Evolutionary conservation across 2,888 invertebrate species (phyloP), one percentile per base, ranked within the genome.

Genomic region (Nyleta sp.): DNA sequence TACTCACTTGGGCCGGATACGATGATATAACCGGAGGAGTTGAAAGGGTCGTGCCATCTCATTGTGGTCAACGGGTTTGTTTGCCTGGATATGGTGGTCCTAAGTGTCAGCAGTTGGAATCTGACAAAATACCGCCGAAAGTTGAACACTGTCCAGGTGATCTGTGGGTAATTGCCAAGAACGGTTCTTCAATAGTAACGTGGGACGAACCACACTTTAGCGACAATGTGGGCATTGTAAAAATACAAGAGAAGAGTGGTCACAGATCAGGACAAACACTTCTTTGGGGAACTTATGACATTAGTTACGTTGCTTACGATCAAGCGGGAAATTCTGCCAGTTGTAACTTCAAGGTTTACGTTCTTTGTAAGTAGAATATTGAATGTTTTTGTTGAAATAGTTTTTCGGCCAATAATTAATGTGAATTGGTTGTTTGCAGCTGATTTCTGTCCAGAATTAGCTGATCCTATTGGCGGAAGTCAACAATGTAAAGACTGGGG

Each of bases 401-500:
- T n/a, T 35, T 35, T 35, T n/a, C n/a, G n/a, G 10, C 38, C n/a
- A n/a, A 13, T n/a, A 13, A 38, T 38, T 11, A 28, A 28, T 6
- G n/a, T 40, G 42, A 17, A 18, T 42, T 42, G 17, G 3, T 7
- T 17, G 6, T 42, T 17, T 92, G 22, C 88, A 95, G 97, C 96
- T 81, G 97, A 98, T 89, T 98, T 98, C 91, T 99, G 99, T 88
- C 97, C 97, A 20, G 94, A 95, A 78, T 91, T 98, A 81, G 92
- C 95, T 18, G 97, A 98, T 91, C 99, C 99, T 0, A 93, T 97
- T 18, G 97, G 98, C 62, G 99, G 99, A 46, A 93, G 94, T 28
- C 98, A 98, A 91, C 95, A 95, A 5, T 98, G 98, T 90, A 97
- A 97, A 84, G 96, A 97, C 87, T 98, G 98, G 98, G 98, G 98